phyloP scores from a whole-genome alignment of 1,140 invertebrate species.

The Drosophila trapezifrons region DNA sequence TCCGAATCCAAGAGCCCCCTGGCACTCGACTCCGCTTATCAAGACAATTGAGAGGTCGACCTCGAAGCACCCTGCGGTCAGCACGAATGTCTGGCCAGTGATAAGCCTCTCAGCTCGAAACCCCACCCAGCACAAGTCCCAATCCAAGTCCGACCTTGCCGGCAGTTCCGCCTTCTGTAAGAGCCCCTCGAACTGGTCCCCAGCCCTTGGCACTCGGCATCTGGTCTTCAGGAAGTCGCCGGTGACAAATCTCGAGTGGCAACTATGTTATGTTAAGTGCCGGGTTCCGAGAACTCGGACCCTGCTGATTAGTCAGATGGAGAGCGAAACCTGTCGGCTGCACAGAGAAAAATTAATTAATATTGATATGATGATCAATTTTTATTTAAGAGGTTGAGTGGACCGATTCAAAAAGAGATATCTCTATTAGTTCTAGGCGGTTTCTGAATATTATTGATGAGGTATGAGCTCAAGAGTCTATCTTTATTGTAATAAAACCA shows the following conservation, averaged over 20 bases:
- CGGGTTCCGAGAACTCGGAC: conserved; percentile 45
- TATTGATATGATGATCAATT: not conserved
- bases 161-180: conserved; percentile 57
- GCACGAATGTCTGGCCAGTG: conserved; percentile 51
- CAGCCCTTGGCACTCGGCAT: conserved; percentile 44
- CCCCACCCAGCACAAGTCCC: conserved; percentile 4
- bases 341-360: conserved; percentile 2
- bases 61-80: conserved; percentile 53
- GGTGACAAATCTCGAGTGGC: conserved; percentile 54
- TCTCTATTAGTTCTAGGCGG: too few relatives aligned
- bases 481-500: too few relatives aligned
- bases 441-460: too few relatives aligned
- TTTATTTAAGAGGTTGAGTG: too few relatives aligned
- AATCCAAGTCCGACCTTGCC: conserved; percentile 20
- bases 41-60: conserved; percentile 65
- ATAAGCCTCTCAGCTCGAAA: conserved; percentile 31
- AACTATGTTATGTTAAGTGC: conserved; percentile 8
- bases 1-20: conserved; percentile 8
- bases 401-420: too few relatives aligned
- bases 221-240: conserved; percentile 58
- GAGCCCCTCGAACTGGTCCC: conserved; percentile 25
- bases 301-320: conserved; percentile 48
- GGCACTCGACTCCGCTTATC: conserved; percentile 48
- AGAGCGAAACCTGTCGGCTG: conserved; percentile 28
- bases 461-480: too few relatives aligned